Evolutionary conservation across 2,797 vertebrate genomes (phyloP), one percentile per base, ranked within the genome.

Genomic region (Acrocephalus scirpaceus): DNA sequence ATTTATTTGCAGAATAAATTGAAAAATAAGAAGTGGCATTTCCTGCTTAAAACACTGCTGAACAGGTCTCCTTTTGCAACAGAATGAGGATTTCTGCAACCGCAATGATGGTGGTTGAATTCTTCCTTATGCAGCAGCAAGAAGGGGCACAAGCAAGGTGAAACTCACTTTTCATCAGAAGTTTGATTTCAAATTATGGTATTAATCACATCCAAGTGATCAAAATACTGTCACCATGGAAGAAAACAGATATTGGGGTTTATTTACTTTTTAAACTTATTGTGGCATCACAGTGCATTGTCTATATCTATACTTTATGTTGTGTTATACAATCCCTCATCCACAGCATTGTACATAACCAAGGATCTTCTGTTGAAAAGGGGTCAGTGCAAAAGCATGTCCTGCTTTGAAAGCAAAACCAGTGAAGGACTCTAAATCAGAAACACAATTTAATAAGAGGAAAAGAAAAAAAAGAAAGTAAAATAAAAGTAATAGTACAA

Each of bases 21-120:
- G 16, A 7, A 48, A 69, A 72, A 30, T 32, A 38, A 4, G 16
- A 34, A 65, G 23, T 19, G 11, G 1, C 0, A 1, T 53, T 75
- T 84, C 25, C 14, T 67, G 42, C 12, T 85, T n/a, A 74, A 2
- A 11, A 8, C 3, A 2, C 5, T 78, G n/a, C 20, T 60, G 13
- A 16, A 10, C 10, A 57, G 13, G 18, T 11, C 18, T 77, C 7
- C 13, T 40, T 16, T 44, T 58, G 10, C 36, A 73, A 50, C 11
- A 66, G 44, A 48, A 77, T 45, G 6, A 13, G 22, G 6, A 9
- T 45, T 76, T 79, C 69, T 65, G 23, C 50, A 70, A 54, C 7
- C 7, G 32, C 2, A 69, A 58, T 10, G 7, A 26, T 5, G 2
- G 4, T 53, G 5, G 0, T 4, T 15, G 10, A 57, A 47, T 61